These are phyloP conservation scores for Malurus cyaneus DNA, from an alignment of 2,113 vertebrate species.

Conservation along the genomic window DNA sequence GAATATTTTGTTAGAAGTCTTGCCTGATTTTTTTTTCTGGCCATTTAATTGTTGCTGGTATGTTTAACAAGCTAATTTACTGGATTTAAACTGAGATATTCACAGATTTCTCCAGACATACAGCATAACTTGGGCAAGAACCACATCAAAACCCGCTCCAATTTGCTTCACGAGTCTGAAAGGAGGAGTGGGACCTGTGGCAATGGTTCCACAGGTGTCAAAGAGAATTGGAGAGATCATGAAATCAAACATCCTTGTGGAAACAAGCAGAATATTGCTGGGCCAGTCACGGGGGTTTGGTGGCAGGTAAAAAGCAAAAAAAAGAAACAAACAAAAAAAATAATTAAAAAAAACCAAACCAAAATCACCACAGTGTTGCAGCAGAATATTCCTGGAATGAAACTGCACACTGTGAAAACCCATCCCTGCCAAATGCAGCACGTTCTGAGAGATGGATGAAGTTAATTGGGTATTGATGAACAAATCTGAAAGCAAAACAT, in stretches of 20 bases:
- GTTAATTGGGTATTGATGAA: too few relatives aligned
- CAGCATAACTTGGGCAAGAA: not conserved
- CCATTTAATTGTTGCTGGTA: not conserved
- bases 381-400: not conserved
- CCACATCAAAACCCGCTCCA: not conserved
- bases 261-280: not conserved
- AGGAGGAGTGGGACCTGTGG: not conserved
- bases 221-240: not conserved
- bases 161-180: not conserved
- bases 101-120: not conserved
- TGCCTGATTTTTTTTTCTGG: not conserved
- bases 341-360: too few relatives aligned
- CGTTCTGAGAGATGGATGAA: not conserved
- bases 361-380: not conserved
- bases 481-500: not conserved
- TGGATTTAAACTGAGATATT: not conserved
- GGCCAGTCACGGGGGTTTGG: not conserved
- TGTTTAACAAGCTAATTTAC: not conserved
- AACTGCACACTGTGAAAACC: not conserved
- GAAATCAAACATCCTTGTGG: not conserved
- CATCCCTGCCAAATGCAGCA: not conserved
- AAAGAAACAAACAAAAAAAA: too few relatives aligned
- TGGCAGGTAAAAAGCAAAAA: not conserved
- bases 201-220: not conserved
- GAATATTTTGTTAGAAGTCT: not conserved